phyloP scores from a whole-genome alignment of 2,113 vertebrate species.

The Callipepla californica region DNA sequence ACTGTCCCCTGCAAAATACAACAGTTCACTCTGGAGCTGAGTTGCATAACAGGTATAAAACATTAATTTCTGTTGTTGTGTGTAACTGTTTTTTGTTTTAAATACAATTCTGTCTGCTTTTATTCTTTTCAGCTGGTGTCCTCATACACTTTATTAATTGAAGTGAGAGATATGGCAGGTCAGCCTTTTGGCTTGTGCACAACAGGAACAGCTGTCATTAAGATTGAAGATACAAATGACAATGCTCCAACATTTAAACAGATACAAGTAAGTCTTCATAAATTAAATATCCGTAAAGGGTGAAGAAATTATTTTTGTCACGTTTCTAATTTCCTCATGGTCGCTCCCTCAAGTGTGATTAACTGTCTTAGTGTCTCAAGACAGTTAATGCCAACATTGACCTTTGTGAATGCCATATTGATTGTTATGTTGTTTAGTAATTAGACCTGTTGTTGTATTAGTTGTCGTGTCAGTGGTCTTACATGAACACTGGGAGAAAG shows the following conservation, averaged over 20 bases:
- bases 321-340: background rate
- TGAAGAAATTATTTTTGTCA: background rate
- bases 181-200: slow-evolving; percentile 72
- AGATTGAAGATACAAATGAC: slow-evolving; percentile 86
- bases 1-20: too few relatives aligned
- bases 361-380: background rate
- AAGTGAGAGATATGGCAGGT: slow-evolving; percentile 86
- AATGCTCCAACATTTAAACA: slow-evolving; percentile 84
- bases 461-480: background rate
- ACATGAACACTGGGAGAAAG: background rate
- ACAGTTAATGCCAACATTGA: background rate
- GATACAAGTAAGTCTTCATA: slow-evolving; percentile 79
- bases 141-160: slow-evolving; percentile 71
- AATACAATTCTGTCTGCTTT: background rate
- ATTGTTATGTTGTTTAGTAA: background rate
- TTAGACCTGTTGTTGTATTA: background rate
- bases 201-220: slow-evolving; percentile 82
- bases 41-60: background rate
- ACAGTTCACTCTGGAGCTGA: background rate
- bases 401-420: background rate
- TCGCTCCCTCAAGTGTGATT: background rate
- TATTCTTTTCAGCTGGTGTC: slow-evolving; percentile 74
- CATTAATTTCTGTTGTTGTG: background rate
- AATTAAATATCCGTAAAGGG: background rate
- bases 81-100: background rate